These are phyloP conservation scores for Leuciscus idus DNA, from an alignment of 2,113 vertebrate species.

Conservation along the genomic window DNA sequence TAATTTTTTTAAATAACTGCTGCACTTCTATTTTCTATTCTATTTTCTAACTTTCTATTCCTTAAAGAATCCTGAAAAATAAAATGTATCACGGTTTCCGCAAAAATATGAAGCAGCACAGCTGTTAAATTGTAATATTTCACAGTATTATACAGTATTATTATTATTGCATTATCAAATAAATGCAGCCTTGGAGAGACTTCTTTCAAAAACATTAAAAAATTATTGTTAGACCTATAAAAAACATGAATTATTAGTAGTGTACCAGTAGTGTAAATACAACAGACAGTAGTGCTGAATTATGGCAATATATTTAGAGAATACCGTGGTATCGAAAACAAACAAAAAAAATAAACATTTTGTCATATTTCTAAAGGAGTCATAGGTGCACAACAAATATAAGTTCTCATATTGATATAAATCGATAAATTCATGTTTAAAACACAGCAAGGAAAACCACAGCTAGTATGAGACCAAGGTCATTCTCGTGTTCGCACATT, in stretches of 20 bases:
- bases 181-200: too few relatives aligned
- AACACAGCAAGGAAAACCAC: not conserved
- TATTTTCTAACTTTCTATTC: too few relatives aligned
- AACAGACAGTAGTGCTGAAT: not conserved
- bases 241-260: not conserved
- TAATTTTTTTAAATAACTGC: too few relatives aligned
- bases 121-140: too few relatives aligned
- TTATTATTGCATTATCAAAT: too few relatives aligned
- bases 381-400: too few relatives aligned
- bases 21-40: too few relatives aligned
- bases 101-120: too few relatives aligned
- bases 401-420: not conserved
- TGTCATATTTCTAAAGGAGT: not conserved
- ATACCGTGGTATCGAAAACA: not conserved
- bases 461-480: conserved; percentile 44
- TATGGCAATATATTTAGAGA: not conserved
- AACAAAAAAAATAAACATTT: not conserved
- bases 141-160: too few relatives aligned
- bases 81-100: too few relatives aligned
- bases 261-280: too few relatives aligned
- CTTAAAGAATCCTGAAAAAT: too few relatives aligned
- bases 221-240: not conserved
- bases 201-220: not conserved
- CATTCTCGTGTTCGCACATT: conserved; percentile 14
- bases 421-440: not conserved